Percentiles rank a stretch among this genome's conserved stretches.
Conservation (phyloP, 2,113 vertebrate species). For the Myiozetetes cayanensis region DNA sequence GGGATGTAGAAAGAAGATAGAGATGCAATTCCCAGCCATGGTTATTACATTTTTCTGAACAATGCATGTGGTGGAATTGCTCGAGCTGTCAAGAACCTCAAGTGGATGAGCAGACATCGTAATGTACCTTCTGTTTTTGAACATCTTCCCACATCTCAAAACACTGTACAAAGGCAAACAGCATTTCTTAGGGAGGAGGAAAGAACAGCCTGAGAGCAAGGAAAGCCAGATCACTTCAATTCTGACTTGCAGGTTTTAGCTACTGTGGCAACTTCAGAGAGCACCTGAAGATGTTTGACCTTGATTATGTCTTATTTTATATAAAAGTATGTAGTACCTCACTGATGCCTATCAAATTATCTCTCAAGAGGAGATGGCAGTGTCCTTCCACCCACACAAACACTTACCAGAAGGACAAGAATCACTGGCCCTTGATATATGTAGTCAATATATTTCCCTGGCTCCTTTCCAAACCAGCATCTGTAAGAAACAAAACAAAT, state of each 20-base stretch:
- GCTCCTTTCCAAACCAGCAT: constrained; percentile 98
- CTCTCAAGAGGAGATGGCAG: background rate
- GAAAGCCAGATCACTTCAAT: background rate
- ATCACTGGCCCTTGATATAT: constrained; percentile 98
- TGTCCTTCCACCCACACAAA: background rate
- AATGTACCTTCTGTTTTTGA: background rate
- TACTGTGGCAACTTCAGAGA: background rate
- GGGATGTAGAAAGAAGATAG: background rate
- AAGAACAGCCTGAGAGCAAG: background rate
- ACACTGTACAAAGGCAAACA: background rate
- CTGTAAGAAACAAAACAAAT: constrained; percentile 68
- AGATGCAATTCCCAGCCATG: background rate
- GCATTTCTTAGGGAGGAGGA: background rate
- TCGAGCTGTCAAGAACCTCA: background rate
- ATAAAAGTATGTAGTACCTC: background rate
- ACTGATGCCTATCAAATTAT: background rate
- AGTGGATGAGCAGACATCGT: background rate
- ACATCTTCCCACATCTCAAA: background rate
- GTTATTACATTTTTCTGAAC: background rate
- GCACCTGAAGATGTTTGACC: background rate
- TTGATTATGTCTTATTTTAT: background rate
- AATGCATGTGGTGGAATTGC: background rate
- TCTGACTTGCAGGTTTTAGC: background rate
- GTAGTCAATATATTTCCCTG: constrained; percentile 95
- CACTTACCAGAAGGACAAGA: constrained; percentile 91